A percentile compares a stretch with the other conserved stretches of the same genome.
Evolutionary conservation across 2,797 vertebrate species (phyloP).

Genomic region (Sphenodon punctatus): DNA sequence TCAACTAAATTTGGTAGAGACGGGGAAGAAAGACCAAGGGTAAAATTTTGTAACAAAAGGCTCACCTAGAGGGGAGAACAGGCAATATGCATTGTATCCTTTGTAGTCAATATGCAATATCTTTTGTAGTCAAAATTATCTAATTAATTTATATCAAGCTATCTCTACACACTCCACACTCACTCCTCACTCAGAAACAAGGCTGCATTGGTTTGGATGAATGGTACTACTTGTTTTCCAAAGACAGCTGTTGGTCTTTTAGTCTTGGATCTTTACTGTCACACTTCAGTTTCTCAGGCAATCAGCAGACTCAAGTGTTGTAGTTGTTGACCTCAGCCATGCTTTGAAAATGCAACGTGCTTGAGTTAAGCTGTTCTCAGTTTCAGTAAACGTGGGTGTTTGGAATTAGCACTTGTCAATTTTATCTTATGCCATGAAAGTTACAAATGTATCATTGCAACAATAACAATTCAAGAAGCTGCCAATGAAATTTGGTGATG

Average conservation of each 20-base stretch:
- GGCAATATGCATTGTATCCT: no score
- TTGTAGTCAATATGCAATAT: no score
- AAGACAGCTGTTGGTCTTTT: neutral
- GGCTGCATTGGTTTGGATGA: no score
- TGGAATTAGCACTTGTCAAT: slow-evolving; percentile 61
- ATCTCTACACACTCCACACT: no score
- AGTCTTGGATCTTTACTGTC: slow-evolving; percentile 3
- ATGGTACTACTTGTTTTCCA: neutral
- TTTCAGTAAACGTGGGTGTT: slow-evolving; percentile 36
- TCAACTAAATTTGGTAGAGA: no score
- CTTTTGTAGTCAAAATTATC: no score
- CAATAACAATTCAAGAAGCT: slow-evolving; percentile 51
- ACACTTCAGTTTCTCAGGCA: slow-evolving; percentile 20
- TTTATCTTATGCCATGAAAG: slow-evolving; percentile 42
- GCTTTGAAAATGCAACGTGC: slow-evolving; percentile 36
- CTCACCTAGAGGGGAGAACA: no score
- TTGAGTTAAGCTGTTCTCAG: slow-evolving; percentile 44
- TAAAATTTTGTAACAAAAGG: no score
- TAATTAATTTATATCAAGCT: no score
- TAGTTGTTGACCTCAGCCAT: slow-evolving; percentile 34
- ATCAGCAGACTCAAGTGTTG: neutral
- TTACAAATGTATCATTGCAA: slow-evolving; percentile 49
- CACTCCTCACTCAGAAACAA: no score
- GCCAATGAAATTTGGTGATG: slow-evolving; percentile 23
- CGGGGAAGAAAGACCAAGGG: no score